Evolutionary conservation across 2,888 invertebrate genomes (phyloP), one percentile per base, ranked within the genome.

Genomic region (Deilephila porcellus): DNA sequence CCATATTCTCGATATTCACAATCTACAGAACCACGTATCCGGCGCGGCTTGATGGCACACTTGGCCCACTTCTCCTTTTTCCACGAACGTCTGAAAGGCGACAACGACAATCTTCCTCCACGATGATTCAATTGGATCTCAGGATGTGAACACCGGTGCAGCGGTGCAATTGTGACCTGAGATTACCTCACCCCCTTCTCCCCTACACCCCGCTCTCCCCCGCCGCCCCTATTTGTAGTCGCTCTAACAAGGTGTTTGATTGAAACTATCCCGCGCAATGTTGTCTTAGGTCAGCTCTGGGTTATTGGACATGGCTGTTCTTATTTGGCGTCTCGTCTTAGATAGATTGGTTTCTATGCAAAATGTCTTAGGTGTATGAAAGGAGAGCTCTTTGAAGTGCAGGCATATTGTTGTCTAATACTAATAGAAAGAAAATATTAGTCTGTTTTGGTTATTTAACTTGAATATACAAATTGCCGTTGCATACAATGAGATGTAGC

Each of bases 41-140:
- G 19, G 4, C 25, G 4, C 37, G 20, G 20, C 5, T 34, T 59
- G 29, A 73, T 19, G 37, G 67, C 64, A 52, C 71, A 67, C 63
- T 72, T 25, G 64, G n/a, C 29, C 34, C 17, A 53, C 34, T 37
- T n/a, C 56, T 34, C 75, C 75, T 79, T 78, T 78, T 73, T 78
- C 73, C 76, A 73, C 72, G 70, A 70, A 77, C 77, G 79, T 67
- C 37, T 67, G 56, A 73, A 67, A 67, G 64, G 82, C 76, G 80
- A 75, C 77, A 78, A 80, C 83, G 86, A 84, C 86, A 85, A 83
- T 88, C 85, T 84, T 77, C 80, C 75, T 82, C 76, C 78, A 74
- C 82, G 81, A 81, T 87, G 86, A 89, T 88, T 88, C 89, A 85
- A 88, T 89, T 86, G 84, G 79, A 83, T 76, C 60, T 73, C 56